These are phyloP conservation scores for Petrosia ficiformis DNA, from an alignment of 37 sponge, comb jelly and placozoan species.

Conservation along the genomic window DNA sequence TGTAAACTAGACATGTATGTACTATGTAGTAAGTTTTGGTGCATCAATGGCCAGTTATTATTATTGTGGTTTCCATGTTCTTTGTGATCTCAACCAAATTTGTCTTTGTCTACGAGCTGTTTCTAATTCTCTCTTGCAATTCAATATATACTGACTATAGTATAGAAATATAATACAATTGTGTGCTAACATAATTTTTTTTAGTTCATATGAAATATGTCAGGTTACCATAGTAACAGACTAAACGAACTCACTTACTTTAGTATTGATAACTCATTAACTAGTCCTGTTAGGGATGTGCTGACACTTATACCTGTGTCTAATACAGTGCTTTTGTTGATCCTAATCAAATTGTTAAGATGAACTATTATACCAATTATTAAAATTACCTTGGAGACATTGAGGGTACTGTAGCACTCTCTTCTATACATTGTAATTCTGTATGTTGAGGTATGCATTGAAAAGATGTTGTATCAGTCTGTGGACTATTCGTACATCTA, in stretches of 20 bases:
- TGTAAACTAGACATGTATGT: neutral
- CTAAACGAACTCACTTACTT: no score
- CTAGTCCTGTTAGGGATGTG: constrained; percentile 47
- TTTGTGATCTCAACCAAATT: constrained; percentile 30
- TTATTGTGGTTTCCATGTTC: neutral
- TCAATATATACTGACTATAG: constrained; percentile 51
- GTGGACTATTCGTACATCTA: no score
- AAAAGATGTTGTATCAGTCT: no score
- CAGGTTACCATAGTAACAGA: no score
- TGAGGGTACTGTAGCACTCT: neutral
- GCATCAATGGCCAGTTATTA: no score
- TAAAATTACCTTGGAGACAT: constrained; percentile 5
- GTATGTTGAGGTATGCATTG: no score
- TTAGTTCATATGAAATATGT: no score
- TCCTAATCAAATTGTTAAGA: neutral
- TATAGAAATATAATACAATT: neutral
- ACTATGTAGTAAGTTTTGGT: neutral
- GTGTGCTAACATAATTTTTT: no score
- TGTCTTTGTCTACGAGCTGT: constrained; percentile 16
- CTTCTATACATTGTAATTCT: no score
- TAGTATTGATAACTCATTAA: constrained; percentile 52
- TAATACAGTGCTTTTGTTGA: neutral
- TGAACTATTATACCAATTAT: neutral
- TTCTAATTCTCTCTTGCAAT: constrained; percentile 65
- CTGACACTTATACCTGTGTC: no score